Base-by-base conservation (phyloP, 2,888 invertebrate genomes). In the Cloeon dipterum region DNA sequence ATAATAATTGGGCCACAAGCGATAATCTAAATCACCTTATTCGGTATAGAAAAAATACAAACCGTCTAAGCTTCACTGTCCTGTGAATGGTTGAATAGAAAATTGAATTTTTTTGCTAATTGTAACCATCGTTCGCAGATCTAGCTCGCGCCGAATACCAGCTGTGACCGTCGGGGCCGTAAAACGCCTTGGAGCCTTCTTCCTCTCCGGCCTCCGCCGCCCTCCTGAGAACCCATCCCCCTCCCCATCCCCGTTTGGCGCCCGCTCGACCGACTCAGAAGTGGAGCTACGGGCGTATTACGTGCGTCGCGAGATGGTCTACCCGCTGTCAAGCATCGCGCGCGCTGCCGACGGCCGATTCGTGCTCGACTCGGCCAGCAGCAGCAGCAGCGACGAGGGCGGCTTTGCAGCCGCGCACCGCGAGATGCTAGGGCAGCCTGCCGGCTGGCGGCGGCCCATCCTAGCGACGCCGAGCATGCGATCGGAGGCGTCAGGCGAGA, bases 121-220 rank as follows among this genome's bases (percentile, higher is more conserved):
- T n/a, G n/a, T n/a, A n/a, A n/a, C n/a, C n/a, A n/a, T n/a, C n/a
- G 46, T 43, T 52, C 50, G 45, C 65, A 83, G 82, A 82, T 73
- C 75, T 78, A 76, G 81, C 74, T 74, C 79, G 76, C 71, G 81
- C 81, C 69, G 83, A 83, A 74, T 83, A 83, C 78, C 83, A 78
- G 76, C 82, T 82, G 62, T 83, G 71, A 76, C 69, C 60, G 61
- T 73, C 48, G 63, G 68, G 45, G 67, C 70, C 57, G 62, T 68
- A 48, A 76, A 74, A 58, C 75, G 75, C 74, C 68, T 75, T 53
- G 75, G 74, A 74, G 36, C 39, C 32, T 21, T 20, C 75, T 74
- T 51, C 65, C 69, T 19, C 18, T 20, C 20, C 11, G 21, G 25
- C 13, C 32, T 20, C n/a, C 29, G 36, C 2, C 36, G 20, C 14